These are phyloP conservation scores for Rhinophrynus dorsalis DNA, from an alignment of 2,797 vertebrate genomes.

Conservation along the genomic window DNA sequence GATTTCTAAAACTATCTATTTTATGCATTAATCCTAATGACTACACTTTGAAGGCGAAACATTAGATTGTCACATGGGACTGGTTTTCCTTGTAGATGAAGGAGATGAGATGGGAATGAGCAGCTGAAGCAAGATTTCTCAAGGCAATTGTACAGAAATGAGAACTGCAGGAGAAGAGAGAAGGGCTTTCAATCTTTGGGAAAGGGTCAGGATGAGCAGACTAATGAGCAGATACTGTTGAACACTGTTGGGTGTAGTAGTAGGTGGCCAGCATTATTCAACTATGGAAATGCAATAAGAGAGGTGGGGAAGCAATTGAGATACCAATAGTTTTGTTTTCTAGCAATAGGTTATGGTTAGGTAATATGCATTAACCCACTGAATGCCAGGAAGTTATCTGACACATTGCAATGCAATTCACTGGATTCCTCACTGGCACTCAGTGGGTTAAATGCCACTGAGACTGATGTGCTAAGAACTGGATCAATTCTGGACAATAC, in stretches of 20 bases:
- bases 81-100: neutral
- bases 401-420: no score
- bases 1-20: no score
- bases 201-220: slow-evolving; percentile 6
- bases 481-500: no score
- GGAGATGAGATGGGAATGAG: neutral
- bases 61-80: neutral
- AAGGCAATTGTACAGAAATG: neutral
- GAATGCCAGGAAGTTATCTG: neutral
- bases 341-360: neutral
- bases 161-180: slow-evolving; percentile 4
- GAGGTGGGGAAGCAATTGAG: slow-evolving; percentile 1
- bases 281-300: slow-evolving; percentile 8
- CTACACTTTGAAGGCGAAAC: neutral
- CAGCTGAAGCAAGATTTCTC: neutral
- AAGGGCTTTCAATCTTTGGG: slow-evolving; percentile 8
- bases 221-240: slow-evolving; percentile 13
- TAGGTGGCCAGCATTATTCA: slow-evolving; percentile 4
- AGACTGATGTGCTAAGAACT: no score
- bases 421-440: no score
- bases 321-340: neutral
- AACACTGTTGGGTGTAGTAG: slow-evolving; percentile 1
- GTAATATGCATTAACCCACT: neutral
- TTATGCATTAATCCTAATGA: neutral
- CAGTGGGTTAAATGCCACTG: no score